phyloP scores from a whole-genome alignment of 2,888 invertebrate species.

The Cataglyphis livida region DNA sequence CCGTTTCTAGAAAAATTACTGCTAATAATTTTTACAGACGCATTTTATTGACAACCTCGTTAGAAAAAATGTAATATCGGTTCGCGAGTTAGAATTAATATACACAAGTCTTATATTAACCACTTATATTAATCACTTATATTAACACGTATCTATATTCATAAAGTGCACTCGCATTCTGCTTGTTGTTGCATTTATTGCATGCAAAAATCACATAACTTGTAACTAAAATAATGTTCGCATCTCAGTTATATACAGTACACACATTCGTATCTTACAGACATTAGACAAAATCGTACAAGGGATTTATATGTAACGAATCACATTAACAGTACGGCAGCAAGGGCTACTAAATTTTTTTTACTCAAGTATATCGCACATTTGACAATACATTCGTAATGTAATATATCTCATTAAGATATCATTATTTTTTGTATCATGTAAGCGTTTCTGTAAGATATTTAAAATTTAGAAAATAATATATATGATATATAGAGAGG shows the following conservation, averaged over 20 bases:
- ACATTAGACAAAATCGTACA: slow-evolving; percentile 9
- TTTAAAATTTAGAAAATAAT: background rate
- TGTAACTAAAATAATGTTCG: background rate
- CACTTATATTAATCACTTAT: no score
- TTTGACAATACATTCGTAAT: slow-evolving; percentile 25
- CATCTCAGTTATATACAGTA: slow-evolving; percentile 2
- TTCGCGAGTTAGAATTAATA: background rate
- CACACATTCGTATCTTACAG: background rate
- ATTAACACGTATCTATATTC: slow-evolving; percentile 13
- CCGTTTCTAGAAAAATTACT: background rate
- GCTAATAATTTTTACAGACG: background rate
- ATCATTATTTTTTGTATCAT: background rate
- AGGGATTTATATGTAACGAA: slow-evolving; percentile 13
- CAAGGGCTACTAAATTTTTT: slow-evolving; percentile 2
- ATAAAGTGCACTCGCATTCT: slow-evolving; percentile 11
- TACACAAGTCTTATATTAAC: background rate
- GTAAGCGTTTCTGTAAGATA: background rate
- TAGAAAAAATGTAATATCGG: slow-evolving; percentile 15
- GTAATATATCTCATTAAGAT: slow-evolving; percentile 11
- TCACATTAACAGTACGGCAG: background rate
- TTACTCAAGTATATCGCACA: slow-evolving; percentile 16
- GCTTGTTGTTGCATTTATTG: background rate
- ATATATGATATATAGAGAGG: background rate
- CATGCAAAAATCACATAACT: background rate
- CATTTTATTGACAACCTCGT: background rate